phyloP scores from a whole-genome alignment of 2,888 invertebrate species.

The Masnerella sp. region DNA sequence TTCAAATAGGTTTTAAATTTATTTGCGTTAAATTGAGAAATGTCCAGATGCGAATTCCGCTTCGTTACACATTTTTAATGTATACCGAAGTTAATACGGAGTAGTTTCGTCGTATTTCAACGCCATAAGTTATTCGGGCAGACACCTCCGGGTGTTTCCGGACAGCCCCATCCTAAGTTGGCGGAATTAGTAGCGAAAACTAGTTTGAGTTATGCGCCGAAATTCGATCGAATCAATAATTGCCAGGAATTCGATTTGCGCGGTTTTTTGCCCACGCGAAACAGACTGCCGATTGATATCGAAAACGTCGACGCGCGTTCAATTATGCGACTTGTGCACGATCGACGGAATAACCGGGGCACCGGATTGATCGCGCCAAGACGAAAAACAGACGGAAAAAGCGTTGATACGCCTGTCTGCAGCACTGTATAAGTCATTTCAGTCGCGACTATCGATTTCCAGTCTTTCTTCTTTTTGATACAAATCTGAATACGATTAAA shows the following conservation, averaged over 20 bases:
- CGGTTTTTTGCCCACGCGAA: background rate
- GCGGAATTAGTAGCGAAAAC: slow-evolving; percentile 29
- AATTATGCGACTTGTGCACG: too few relatives aligned
- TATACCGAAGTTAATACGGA: slow-evolving; percentile 9
- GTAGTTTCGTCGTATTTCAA: slow-evolving; percentile 14
- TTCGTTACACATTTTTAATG: too few relatives aligned
- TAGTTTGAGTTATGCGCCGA: slow-evolving; percentile 12
- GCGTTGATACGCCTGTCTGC: too few relatives aligned
- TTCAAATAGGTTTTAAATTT: too few relatives aligned
- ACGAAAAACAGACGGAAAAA: too few relatives aligned
- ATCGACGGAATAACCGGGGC: too few relatives aligned
- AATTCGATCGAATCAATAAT: slow-evolving; percentile 20
- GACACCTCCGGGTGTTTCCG: slow-evolving; percentile 24
- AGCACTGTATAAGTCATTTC: too few relatives aligned
- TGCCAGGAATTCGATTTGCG: slow-evolving; percentile 5
- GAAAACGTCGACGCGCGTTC: too few relatives aligned
- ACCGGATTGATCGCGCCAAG: too few relatives aligned
- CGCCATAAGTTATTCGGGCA: slow-evolving; percentile 31
- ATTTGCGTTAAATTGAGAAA: too few relatives aligned
- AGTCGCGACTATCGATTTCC: slow-evolving; percentile 27
- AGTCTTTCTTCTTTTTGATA: slow-evolving; percentile 32
- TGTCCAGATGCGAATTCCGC: too few relatives aligned
- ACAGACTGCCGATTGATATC: too few relatives aligned
- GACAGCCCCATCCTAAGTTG: slow-evolving; percentile 5
- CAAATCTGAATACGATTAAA: slow-evolving; percentile 42